Percentiles rank a stretch among this genome's conserved stretches.
Conservation (phyloP, 2,113 vertebrate species). For the Diphyllodes magnificus region DNA sequence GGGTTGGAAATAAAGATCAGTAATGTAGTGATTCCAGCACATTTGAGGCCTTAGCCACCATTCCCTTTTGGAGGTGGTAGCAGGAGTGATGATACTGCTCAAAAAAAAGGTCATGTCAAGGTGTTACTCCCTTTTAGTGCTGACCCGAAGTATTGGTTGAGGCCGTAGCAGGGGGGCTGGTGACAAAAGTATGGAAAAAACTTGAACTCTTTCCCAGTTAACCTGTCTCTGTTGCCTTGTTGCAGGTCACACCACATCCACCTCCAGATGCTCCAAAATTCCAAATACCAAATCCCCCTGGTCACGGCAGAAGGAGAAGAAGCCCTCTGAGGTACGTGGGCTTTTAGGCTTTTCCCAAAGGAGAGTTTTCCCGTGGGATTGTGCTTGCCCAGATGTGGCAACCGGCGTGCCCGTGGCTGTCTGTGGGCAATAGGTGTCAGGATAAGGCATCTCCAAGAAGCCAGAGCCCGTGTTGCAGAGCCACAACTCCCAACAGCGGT, state of each 20-base stretch:
- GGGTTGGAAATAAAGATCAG: neutral
- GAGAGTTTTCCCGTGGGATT: neutral
- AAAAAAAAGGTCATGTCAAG: neutral
- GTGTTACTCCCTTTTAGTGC: neutral
- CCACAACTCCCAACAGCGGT: accelerated
- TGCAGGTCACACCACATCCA: conserved; percentile 87
- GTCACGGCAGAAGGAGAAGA: conserved; percentile 91
- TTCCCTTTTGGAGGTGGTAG: neutral
- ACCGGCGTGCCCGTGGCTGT: accelerated
- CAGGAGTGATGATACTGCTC: neutral
- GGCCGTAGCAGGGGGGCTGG: neutral
- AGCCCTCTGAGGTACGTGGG: conserved; percentile 87
- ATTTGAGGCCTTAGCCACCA: neutral
- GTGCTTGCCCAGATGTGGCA: neutral
- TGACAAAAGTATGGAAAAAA: neutral
- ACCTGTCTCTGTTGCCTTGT: neutral
- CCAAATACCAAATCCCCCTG: conserved; percentile 86
- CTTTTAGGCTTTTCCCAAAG: neutral
- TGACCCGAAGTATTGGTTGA: neutral
- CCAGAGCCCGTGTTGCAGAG: neutral
- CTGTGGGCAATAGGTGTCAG: neutral
- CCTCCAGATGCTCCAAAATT: conserved; percentile 86
- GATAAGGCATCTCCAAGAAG: neutral
- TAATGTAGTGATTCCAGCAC: neutral
- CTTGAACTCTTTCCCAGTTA: neutral